phyloP scores from a whole-genome alignment of 2,797 vertebrate species.

The Alfaro cultratus region DNA sequence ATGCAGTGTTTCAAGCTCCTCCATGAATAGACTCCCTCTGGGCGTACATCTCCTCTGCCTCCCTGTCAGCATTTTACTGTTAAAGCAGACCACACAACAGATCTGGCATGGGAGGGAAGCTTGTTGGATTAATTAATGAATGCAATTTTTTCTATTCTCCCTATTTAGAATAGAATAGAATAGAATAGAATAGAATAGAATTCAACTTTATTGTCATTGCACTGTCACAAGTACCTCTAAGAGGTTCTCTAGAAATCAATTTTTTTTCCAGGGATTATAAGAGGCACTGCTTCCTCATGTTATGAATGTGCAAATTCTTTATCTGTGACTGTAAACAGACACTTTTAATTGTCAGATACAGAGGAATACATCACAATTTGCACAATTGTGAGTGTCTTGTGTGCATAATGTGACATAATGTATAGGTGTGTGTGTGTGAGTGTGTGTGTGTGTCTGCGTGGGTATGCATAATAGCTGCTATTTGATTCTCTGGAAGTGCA shows the following conservation, averaged over 20 bases:
- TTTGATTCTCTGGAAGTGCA: conserved; percentile 73
- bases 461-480: conserved; percentile 71
- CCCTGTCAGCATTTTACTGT: conserved; percentile 31
- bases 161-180: too few species aligned
- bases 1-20: conserved; percentile 37
- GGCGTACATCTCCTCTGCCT: conserved; percentile 26
- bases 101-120: conserved; percentile 17
- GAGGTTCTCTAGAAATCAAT: conserved; percentile 27
- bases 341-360: conserved; percentile 36
- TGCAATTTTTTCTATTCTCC: conserved; percentile 1
- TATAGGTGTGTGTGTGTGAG: conserved; percentile 33
- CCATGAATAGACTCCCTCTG: conserved; percentile 35
- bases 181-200: too few species aligned
- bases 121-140: conserved; percentile 54
- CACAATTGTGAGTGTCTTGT: conserved; percentile 38
- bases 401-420: conserved; percentile 54
- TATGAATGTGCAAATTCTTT: conserved; percentile 34
- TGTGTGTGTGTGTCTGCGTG: conserved; percentile 51
- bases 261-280: conserved; percentile 41
- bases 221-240: too few species aligned
- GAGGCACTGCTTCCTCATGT: conserved; percentile 44
- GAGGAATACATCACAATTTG: conserved; percentile 12
- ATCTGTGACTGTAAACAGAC: conserved; percentile 38
- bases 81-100: conserved; percentile 29
- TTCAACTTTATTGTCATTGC: too few species aligned